These are phyloP conservation scores for Melipona bicolor DNA, from an alignment of 2,888 invertebrate genomes.

Conservation along the genomic window DNA sequence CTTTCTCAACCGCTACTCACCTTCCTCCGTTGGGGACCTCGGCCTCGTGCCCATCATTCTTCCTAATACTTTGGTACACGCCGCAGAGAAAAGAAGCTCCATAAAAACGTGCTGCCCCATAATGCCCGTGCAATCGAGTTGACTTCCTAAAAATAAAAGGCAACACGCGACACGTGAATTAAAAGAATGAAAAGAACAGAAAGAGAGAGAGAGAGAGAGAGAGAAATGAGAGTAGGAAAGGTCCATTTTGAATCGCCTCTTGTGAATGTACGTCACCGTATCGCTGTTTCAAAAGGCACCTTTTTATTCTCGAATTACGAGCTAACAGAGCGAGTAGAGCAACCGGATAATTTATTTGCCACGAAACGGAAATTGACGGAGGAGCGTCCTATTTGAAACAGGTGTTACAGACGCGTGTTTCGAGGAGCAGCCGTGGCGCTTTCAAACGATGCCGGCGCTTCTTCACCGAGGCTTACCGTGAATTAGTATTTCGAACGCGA, in stretches of 20 bases:
- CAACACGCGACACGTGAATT: slow-evolving; percentile 14
- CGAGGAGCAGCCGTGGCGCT: slow-evolving; percentile 19
- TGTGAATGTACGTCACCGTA: slow-evolving; percentile 28
- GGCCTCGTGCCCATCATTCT: slow-evolving; percentile 72
- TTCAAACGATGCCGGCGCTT: slow-evolving; percentile 23
- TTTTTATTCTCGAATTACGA: slow-evolving; percentile 34
- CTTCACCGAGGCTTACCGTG: not conserved
- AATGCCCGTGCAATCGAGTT: slow-evolving; percentile 46
- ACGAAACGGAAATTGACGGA: slow-evolving; percentile 34
- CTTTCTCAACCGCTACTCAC: slow-evolving; percentile 66
- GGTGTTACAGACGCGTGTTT: slow-evolving; percentile 39
- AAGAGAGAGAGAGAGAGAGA: not conserved
- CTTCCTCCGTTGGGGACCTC: slow-evolving; percentile 66
- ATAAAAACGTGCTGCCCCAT: slow-evolving; percentile 51
- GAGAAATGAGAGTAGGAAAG: not conserved
- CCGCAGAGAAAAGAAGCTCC: slow-evolving; percentile 35
- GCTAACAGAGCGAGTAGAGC: slow-evolving; percentile 5
- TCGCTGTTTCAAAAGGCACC: not conserved
- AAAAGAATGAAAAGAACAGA: slow-evolving; percentile 1
- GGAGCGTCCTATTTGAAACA: slow-evolving; percentile 46
- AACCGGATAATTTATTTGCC: slow-evolving; percentile 37
- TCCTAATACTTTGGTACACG: slow-evolving; percentile 70
- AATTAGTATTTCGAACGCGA: not conserved
- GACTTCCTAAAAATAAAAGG: slow-evolving; percentile 61
- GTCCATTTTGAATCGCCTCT: slow-evolving; percentile 16